These are phyloP conservation scores for Somateria mollissima DNA, from an alignment of 2,797 vertebrate genomes.

Conservation along the genomic window DNA sequence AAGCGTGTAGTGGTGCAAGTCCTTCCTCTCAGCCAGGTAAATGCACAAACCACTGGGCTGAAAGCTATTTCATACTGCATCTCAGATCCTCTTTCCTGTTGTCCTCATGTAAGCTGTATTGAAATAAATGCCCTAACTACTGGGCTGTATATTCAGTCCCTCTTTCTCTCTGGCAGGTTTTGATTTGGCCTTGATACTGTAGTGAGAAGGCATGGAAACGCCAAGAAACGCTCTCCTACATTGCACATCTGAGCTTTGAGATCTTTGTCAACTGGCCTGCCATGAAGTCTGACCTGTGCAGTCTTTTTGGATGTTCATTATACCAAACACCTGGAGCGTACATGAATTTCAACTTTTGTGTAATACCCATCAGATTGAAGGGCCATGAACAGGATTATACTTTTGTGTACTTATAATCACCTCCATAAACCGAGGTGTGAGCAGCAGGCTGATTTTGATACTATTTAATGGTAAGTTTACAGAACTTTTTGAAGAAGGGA, in stretches of 20 bases:
- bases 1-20: accelerated
- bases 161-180: neutral
- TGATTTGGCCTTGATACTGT: neutral
- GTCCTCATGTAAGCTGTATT: neutral
- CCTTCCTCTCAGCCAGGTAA: neutral
- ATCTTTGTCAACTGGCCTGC: neutral
- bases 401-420: neutral
- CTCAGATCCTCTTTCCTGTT: neutral
- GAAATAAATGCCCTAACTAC: neutral
- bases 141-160: neutral
- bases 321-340: neutral
- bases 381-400: neutral
- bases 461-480: neutral
- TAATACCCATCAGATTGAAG: neutral
- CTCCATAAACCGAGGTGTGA: neutral
- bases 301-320: neutral
- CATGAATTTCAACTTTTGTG: neutral
- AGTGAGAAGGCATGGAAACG: neutral
- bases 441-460: neutral
- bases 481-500: neutral
- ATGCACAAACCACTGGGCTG: accelerated
- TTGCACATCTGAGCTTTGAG: neutral
- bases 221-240: neutral
- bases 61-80: neutral
- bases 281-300: neutral